These are phyloP conservation scores for Hirtodrosophila confusa DNA, from an alignment of 2,888 invertebrate genomes.

Conservation along the genomic window DNA sequence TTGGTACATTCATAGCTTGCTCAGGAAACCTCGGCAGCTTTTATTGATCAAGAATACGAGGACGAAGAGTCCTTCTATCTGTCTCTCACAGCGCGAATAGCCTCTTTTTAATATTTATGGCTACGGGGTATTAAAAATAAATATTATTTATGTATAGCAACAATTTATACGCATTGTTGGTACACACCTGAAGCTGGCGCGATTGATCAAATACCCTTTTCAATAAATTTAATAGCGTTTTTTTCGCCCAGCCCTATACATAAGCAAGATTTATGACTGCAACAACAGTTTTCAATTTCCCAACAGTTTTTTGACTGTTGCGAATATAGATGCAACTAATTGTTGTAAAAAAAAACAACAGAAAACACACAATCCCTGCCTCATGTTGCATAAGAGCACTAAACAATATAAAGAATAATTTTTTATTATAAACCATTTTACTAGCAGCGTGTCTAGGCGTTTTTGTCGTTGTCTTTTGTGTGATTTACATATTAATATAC, in stretches of 20 bases:
- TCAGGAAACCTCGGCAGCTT: too few species aligned
- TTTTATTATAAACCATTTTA: slow-evolving; percentile 21
- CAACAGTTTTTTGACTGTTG: slow-evolving; percentile 5
- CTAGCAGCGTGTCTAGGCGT: slow-evolving; percentile 43
- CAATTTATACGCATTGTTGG: slow-evolving; percentile 38
- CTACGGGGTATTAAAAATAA: slow-evolving; percentile 32
- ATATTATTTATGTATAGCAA: slow-evolving; percentile 45
- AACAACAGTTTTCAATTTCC: slow-evolving; percentile 49
- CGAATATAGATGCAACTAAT: slow-evolving; percentile 37
- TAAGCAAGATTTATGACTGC: slow-evolving; percentile 59
- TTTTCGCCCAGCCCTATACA: slow-evolving; percentile 1
- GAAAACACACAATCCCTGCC: slow-evolving; percentile 11
- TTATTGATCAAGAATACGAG: too few species aligned
- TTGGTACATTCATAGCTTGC: too few species aligned
- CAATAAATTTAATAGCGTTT: slow-evolving; percentile 66
- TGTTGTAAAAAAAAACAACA: slow-evolving; percentile 26
- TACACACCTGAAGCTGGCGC: slow-evolving; percentile 28
- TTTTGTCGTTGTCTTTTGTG: slow-evolving; percentile 52
- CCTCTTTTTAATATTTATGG: not conserved
- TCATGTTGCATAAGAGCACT: slow-evolving; percentile 14
- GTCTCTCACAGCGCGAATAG: too few species aligned
- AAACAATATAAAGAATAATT: slow-evolving; percentile 6
- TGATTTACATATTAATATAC: slow-evolving; percentile 35
- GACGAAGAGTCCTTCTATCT: too few species aligned
- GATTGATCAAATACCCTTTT: slow-evolving; percentile 66